Conservation (phyloP, 37 sponge, comb jelly and placozoan species). For the Corticium candelabrum region DNA sequence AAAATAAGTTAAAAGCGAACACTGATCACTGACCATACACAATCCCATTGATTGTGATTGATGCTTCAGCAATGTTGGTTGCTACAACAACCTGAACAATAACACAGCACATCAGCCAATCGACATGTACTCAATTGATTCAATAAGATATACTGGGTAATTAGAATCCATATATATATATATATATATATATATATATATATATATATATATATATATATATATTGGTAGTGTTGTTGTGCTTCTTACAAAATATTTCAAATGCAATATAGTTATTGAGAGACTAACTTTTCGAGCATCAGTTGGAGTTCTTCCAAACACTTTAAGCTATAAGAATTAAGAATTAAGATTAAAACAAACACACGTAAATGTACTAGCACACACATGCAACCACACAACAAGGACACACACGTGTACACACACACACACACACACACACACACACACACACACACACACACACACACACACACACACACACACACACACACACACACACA, state of each 20-base stretch:
- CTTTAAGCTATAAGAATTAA: constrained; percentile 22
- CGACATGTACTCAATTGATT: neutral
- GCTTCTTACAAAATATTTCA: no score
- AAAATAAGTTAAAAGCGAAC: neutral
- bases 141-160: neutral
- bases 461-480: neutral
- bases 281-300: constrained; percentile 68
- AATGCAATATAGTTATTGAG: no score
- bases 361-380: neutral
- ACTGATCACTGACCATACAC: constrained; percentile 50
- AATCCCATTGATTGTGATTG: constrained; percentile 80
- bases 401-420: neutral
- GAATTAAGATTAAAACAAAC: no score
- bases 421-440: neutral
- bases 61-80: constrained; percentile 93
- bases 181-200: no score
- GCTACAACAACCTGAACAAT: constrained; percentile 65
- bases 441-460: neutral
- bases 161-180: no score
- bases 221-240: no score
- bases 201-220: no score
- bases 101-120: neutral
- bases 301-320: constrained; percentile 55
- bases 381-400: neutral
- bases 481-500: neutral